A percentile compares a stretch with the other conserved stretches of the same genome.
phyloP scores from a whole-genome alignment of 2,797 vertebrate genomes.

The Melanitta fusca region DNA sequence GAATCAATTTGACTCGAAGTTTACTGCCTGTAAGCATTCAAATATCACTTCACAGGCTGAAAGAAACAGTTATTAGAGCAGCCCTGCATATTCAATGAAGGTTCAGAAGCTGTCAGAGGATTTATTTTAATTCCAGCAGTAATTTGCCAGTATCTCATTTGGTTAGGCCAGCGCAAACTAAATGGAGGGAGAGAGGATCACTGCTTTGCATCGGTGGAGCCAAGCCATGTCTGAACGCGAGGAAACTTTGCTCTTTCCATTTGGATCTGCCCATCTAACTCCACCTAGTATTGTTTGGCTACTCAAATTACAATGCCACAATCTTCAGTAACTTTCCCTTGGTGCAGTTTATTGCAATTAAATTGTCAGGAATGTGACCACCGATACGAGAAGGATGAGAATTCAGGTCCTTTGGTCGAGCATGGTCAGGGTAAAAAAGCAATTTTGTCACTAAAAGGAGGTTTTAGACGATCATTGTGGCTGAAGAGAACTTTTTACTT shows the following conservation, averaged over 20 bases:
- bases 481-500: background rate
- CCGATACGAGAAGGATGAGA: background rate
- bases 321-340: background rate
- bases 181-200: background rate
- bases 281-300: background rate
- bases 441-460: background rate
- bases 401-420: background rate
- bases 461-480: background rate
- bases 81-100: background rate
- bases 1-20: constrained; percentile 23
- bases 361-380: background rate
- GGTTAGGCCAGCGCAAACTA: background rate
- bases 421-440: background rate
- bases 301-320: background rate
- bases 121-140: background rate
- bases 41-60: background rate
- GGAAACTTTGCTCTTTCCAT: background rate
- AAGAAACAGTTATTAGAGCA: background rate
- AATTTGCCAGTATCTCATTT: background rate
- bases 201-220: background rate
- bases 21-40: constrained; percentile 16
- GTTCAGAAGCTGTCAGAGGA: background rate
- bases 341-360: background rate
- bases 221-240: background rate
- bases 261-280: background rate